Evolutionary conservation across 2,113 vertebrate species (phyloP), one percentile per base, ranked within the genome.

Genomic region (Centropristis striata): DNA sequence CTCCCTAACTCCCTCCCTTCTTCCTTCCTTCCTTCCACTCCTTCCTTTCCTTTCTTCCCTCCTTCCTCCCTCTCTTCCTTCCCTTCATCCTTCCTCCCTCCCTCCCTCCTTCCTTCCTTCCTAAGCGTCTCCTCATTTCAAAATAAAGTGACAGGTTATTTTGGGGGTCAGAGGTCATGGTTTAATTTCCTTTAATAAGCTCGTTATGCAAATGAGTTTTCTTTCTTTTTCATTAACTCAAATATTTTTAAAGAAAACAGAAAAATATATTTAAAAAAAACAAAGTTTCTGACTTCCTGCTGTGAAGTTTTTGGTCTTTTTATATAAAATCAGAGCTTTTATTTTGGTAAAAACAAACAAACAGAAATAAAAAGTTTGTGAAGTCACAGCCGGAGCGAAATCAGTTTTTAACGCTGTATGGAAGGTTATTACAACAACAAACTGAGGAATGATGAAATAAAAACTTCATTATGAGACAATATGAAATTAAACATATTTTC

Each of bases 261-360:
- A 3, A 42, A 77, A 46, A 64, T 15, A 49, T 39, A 44, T 44
- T 44, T 39, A 41, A 14, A 54, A 8, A 13, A 8, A 50, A 75
- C 59, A 94, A 93, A 96, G 94, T 95, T 97, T 14, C 39, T 39
- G 36, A 79, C 65, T 79, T 84, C 74, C 77, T 78, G 64, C 82
- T 71, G 37, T 57, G 80, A 72, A 95, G 94, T 96, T 96, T 97
- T 97, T 96, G 96, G 96, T 97, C 95, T 61, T 96, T 98, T 98
- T 98, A 95, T 98, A 98, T 94, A 91, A 94, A 97, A 97, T 97
- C 96, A 98, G 96, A 98, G 96, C 95, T 98, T 98, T 98, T 99
- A 99, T 99, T 99, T 99, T 98, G 96, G 96, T 98, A 94, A 96
- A 97, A 84, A 95, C 37, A 49, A 18, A 41, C 32, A 54, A n/a